These are phyloP conservation scores for Cylindroiulus punctatus DNA, from an alignment of 2,888 invertebrate genomes.

Conservation along the genomic window DNA sequence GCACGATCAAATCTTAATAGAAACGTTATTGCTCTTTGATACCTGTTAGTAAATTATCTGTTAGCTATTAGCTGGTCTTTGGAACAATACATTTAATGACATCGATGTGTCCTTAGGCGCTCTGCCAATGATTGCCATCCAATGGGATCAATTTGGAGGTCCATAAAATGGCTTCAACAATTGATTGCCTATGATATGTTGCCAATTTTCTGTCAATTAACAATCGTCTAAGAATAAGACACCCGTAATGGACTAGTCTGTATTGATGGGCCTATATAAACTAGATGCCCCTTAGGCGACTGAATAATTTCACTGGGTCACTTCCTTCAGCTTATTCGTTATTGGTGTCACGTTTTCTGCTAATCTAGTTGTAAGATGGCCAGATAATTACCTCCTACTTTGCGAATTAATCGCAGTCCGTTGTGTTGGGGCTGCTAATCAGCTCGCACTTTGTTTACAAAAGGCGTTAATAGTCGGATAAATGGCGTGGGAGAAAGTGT, in stretches of 20 bases:
- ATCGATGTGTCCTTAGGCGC: too few relatives aligned
- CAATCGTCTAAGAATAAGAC: background rate
- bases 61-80: too few relatives aligned
- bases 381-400: background rate
- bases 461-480: conserved; percentile 18
- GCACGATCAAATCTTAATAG: too few relatives aligned
- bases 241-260: too few relatives aligned
- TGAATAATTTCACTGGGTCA: background rate
- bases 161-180: background rate
- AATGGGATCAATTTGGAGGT: too few relatives aligned
- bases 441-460: background rate
- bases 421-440: background rate
- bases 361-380: background rate
- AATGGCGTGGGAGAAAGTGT: background rate
- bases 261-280: too few relatives aligned
- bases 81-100: too few relatives aligned
- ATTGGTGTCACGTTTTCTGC: background rate
- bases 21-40: too few relatives aligned
- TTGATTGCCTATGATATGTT: background rate
- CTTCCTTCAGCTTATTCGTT: background rate
- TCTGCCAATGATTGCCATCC: too few relatives aligned
- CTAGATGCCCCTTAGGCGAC: too few relatives aligned
- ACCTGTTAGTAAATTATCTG: too few relatives aligned
- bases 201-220: background rate
- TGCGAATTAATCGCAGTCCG: background rate